These are phyloP conservation scores for Phylloscopus whistleri DNA, from an alignment of 2,113 vertebrate genomes.

Conservation along the genomic window DNA sequence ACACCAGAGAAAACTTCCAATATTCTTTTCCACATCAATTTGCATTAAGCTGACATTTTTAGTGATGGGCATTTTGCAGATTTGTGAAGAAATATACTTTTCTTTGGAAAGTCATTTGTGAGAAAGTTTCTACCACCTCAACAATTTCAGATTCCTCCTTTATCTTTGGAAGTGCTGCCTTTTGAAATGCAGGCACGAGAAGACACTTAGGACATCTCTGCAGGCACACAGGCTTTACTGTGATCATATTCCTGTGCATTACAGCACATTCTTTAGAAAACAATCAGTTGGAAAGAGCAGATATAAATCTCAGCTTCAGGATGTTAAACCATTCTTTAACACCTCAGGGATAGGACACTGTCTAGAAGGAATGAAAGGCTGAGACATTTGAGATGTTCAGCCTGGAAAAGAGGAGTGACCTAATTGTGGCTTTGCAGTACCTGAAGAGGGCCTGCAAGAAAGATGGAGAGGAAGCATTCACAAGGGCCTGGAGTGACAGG, in stretches of 20 bases:
- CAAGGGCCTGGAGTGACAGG: background rate
- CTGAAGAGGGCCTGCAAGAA: background rate
- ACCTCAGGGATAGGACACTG: background rate
- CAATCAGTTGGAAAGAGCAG: background rate
- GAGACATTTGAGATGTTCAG: background rate
- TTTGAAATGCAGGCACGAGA: background rate
- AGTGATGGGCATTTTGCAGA: background rate
- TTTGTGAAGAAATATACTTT: background rate
- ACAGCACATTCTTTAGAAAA: background rate
- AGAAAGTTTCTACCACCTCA: background rate
- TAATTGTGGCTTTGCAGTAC: background rate
- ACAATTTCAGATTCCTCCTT: background rate
- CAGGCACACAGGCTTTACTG: background rate
- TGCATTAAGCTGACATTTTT: background rate
- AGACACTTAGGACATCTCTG: background rate
- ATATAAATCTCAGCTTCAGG: background rate
- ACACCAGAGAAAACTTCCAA: background rate
- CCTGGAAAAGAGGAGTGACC: background rate
- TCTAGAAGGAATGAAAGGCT: background rate
- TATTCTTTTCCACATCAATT: background rate
- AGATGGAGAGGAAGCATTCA: background rate
- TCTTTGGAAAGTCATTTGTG: background rate
- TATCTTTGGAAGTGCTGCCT: background rate
- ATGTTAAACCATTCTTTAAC: background rate
- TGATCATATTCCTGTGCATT: background rate